Conservation (phyloP, 1,140 invertebrate species). For the Zaprionus ghesquierei region DNA sequence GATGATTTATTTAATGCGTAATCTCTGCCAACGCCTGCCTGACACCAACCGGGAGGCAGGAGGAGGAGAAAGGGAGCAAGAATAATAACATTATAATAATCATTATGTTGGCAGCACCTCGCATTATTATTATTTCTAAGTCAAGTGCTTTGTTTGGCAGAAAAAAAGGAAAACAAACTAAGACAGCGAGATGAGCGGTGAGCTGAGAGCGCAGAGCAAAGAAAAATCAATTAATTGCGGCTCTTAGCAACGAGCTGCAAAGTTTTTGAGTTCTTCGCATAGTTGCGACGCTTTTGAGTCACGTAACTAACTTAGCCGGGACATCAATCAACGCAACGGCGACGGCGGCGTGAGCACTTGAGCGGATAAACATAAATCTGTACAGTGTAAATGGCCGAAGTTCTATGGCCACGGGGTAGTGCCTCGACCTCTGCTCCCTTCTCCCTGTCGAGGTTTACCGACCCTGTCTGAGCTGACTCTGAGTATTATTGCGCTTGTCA, state of each 20-base stretch:
- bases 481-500: constrained; percentile 77
- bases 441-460: not conserved
- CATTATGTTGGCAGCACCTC: constrained; percentile 73
- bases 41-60: constrained; percentile 17
- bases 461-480: constrained; percentile 15
- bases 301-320: constrained; percentile 74
- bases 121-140: constrained; percentile 60
- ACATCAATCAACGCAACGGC: constrained; percentile 66
- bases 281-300: constrained; percentile 58
- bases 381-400: constrained; percentile 70
- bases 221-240: constrained; percentile 75
- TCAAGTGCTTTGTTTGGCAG: constrained; percentile 63
- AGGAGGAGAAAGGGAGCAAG: not conserved
- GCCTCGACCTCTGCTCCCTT: not conserved
- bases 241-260: constrained; percentile 44
- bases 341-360: constrained; percentile 37
- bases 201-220: not conserved
- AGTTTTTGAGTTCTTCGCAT: constrained; percentile 54
- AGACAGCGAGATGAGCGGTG: constrained; percentile 15
- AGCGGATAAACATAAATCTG: constrained; percentile 77
- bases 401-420: constrained; percentile 38
- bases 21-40: constrained; percentile 69
- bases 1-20: constrained; percentile 80
- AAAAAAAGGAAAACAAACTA: constrained; percentile 49
- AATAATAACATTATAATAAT: constrained; percentile 62